Percentiles rank a stretch among this genome's conserved stretches.
Conservation (phyloP, 2,113 vertebrate genomes). For the Aramus guarauna region DNA sequence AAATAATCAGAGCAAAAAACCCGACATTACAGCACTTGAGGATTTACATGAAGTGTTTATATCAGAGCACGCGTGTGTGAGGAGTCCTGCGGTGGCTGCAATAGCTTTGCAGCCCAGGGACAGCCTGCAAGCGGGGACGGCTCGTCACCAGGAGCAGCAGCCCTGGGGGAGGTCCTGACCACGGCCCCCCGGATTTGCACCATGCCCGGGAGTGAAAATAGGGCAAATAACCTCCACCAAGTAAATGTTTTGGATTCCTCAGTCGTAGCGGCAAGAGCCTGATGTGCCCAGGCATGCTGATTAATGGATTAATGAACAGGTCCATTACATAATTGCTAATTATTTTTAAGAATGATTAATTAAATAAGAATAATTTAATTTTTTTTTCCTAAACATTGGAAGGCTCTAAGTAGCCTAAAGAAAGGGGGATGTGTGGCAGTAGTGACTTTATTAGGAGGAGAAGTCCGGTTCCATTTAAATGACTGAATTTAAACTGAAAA, state of each 20-base stretch:
- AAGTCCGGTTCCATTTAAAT: background rate
- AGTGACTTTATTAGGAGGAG: background rate
- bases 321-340: background rate
- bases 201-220: background rate
- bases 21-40: background rate
- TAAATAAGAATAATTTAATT: background rate
- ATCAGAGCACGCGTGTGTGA: background rate
- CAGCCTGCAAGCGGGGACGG: background rate
- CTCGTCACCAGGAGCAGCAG: background rate
- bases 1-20: background rate
- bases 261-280: background rate
- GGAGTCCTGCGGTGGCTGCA: fast-evolving
- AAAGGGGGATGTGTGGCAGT: background rate
- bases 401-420: background rate
- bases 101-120: background rate
- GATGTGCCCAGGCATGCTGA: background rate
- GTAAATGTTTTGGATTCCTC: background rate
- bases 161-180: background rate
- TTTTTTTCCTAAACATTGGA: background rate
- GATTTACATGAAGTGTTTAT: background rate
- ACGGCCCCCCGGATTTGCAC: background rate
- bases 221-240: background rate
- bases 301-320: background rate
- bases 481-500: background rate
- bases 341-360: background rate